A percentile compares a stretch with the other conserved stretches of the same genome.
Conservation (phyloP, 2,888 invertebrate genomes). For the Salpingus planirostris region DNA sequence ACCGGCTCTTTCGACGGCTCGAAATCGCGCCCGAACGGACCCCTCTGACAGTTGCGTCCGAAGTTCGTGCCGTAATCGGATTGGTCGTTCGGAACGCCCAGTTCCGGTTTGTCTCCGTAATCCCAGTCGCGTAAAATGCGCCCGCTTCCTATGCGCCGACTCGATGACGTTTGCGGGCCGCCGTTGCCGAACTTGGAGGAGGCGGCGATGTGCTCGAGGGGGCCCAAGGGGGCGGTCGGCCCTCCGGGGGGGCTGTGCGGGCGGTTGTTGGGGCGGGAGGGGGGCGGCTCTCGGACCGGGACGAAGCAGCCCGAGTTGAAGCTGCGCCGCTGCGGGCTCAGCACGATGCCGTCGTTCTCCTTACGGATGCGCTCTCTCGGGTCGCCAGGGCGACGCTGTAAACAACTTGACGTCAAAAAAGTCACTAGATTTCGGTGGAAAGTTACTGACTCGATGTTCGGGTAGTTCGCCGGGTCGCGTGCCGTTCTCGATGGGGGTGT, state of each 20-base stretch:
- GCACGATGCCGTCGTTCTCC: conserved; percentile 73
- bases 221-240: conserved; percentile 22
- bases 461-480: conserved; percentile 47
- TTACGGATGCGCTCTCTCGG: conserved; percentile 71
- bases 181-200: too few relatives aligned
- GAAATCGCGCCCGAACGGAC: conserved; percentile 50
- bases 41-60: conserved; percentile 19
- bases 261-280: conserved; percentile 12
- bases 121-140: conserved; percentile 55
- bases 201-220: too few relatives aligned
- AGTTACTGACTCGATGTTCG: conserved; percentile 23
- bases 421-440: too few relatives aligned
- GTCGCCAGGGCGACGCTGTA: conserved; percentile 51
- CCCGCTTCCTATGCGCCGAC: conserved; percentile 75
- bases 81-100: conserved; percentile 19
- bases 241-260: conserved; percentile 29
- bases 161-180: too few relatives aligned
- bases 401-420: too few relatives aligned
- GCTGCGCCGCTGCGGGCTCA: conserved; percentile 78
- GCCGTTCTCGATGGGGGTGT: conserved; percentile 56
- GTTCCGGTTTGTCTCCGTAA: conserved; percentile 22
- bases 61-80: conserved; percentile 20
- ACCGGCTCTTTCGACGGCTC: conserved; percentile 35
- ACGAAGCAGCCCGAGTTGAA: conserved; percentile 85
- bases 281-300: conserved; percentile 39